These are phyloP conservation scores for Andrena haemorrhoa DNA, from an alignment of 2,888 invertebrate genomes.

Conservation along the genomic window DNA sequence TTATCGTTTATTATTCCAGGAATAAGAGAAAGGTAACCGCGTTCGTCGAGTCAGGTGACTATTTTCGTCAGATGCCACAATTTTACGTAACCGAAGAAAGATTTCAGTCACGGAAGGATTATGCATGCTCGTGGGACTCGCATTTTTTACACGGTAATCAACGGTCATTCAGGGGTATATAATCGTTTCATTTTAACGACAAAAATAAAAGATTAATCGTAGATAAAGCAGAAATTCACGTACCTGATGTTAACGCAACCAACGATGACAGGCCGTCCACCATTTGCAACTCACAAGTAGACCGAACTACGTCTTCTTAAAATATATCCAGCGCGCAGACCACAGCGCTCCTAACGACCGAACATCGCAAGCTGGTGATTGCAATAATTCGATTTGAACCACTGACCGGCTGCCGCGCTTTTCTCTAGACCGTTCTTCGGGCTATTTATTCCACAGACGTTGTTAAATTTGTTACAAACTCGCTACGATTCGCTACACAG, in stretches of 20 bases:
- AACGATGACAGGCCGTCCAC: slow-evolving; percentile 83
- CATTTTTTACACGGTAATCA: neutral
- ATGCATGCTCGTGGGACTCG: neutral
- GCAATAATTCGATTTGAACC: slow-evolving; percentile 48
- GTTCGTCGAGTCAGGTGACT: slow-evolving; percentile 72
- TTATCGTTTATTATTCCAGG: slow-evolving; percentile 19
- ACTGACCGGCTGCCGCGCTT: neutral
- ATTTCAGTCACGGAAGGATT: neutral
- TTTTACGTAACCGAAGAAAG: slow-evolving; percentile 77
- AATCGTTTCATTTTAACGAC: neutral
- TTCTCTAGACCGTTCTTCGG: neutral
- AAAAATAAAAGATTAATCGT: slow-evolving; percentile 16
- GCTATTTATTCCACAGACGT: neutral
- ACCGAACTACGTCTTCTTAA: slow-evolving; percentile 61
- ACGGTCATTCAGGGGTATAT: neutral
- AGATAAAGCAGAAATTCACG: slow-evolving; percentile 45
- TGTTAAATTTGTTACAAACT: slow-evolving; percentile 14
- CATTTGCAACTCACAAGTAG: slow-evolving; percentile 82
- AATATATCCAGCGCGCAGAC: slow-evolving; percentile 62
- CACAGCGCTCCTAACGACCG: slow-evolving; percentile 60
- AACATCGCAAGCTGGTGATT: slow-evolving; percentile 25
- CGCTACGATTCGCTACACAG: neutral
- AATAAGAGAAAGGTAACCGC: slow-evolving; percentile 37
- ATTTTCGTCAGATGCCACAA: slow-evolving; percentile 78
- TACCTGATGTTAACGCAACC: slow-evolving; percentile 83